Evolutionary conservation across 2,797 vertebrate species (phyloP).

Genomic region (Masticophis lateralis): DNA sequence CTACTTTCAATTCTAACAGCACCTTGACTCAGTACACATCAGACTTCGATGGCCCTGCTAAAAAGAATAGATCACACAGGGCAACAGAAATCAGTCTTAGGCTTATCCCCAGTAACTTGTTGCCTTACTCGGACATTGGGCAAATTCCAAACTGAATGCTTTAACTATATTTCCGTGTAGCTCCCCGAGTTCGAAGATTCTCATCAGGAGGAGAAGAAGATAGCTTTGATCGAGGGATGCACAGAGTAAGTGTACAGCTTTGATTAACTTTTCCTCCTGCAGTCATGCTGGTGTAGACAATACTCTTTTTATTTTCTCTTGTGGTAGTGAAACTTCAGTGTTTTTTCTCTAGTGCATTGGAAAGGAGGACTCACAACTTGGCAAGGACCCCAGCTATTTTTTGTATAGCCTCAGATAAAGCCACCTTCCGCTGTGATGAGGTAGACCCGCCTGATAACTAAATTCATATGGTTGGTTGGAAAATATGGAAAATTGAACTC

Average conservation of each 20-base stretch:
- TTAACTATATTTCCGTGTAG: constrained; percentile 34
- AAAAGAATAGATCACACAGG: neutral
- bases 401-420: neutral
- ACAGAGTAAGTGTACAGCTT: constrained; percentile 78
- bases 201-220: constrained; percentile 92
- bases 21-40: neutral
- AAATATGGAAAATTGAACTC: neutral
- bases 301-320: neutral
- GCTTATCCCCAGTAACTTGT: neutral
- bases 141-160: constrained; percentile 1
- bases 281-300: neutral
- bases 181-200: constrained; percentile 84
- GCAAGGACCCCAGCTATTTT: neutral
- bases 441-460: neutral
- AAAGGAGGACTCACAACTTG: neutral
- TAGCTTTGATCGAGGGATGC: constrained; percentile 86
- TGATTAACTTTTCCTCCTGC: neutral
- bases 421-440: too few species aligned
- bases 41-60: neutral
- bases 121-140: neutral
- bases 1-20: neutral
- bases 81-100: neutral
- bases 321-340: neutral
- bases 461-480: neutral
- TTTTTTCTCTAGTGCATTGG: neutral